Conservation (phyloP, 2,888 invertebrate genomes). For the Amaurobius ferox region DNA sequence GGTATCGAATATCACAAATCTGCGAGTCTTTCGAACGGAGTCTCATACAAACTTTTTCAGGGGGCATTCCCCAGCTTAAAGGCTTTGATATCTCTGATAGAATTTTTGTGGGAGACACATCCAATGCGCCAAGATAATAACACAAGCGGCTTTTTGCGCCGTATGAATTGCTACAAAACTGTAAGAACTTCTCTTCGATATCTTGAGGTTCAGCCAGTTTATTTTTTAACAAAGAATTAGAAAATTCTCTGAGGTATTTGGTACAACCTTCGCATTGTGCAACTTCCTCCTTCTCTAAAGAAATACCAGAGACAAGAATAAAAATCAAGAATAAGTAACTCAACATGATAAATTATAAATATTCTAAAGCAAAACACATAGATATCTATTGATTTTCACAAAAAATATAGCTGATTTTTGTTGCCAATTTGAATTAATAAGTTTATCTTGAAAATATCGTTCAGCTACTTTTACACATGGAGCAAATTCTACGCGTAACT, state of each 20-base stretch:
- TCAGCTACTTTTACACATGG: too few species aligned
- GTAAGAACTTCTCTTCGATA: conserved; percentile 89
- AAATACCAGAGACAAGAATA: too few species aligned
- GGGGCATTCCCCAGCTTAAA: conserved; percentile 94
- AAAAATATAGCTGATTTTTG: too few species aligned
- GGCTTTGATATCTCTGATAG: conserved; percentile 96
- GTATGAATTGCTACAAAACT: conserved; percentile 89
- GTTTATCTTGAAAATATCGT: too few species aligned
- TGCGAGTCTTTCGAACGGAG: conserved; percentile 93
- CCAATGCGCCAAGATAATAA: conserved; percentile 96
- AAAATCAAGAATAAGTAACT: too few species aligned
- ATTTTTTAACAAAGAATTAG: not conserved
- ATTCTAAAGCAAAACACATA: too few species aligned
- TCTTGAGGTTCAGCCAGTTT: too few species aligned
- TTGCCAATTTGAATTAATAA: too few species aligned
- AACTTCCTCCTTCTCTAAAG: too few species aligned
- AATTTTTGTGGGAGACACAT: conserved; percentile 97
- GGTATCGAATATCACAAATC: conserved; percentile 95
- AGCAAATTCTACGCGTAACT: too few species aligned
- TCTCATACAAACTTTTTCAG: conserved; percentile 95
- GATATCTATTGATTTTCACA: too few species aligned
- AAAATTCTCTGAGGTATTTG: not conserved
- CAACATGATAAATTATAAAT: too few species aligned
- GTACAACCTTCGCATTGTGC: conserved; percentile 4
- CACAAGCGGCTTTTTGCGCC: conserved; percentile 97